Evolutionary conservation across 2,113 vertebrate species (phyloP), one percentile per base, ranked within the genome.

Genomic region (Indicator maculatus): DNA sequence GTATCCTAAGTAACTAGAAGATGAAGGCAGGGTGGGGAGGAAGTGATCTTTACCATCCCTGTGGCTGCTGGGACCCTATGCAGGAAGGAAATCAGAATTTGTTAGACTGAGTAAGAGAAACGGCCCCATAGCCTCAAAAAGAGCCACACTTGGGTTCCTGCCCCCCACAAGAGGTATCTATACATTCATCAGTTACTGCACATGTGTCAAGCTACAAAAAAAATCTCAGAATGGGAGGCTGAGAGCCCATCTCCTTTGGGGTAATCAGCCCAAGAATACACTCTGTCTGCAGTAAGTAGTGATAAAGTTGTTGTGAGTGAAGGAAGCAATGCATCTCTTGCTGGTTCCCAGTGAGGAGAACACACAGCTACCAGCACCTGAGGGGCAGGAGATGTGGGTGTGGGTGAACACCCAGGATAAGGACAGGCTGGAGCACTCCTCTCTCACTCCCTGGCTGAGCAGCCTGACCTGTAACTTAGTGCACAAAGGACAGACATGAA

Each of bases 381-480:
- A 6, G 31, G 17, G 52, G 31, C 31, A 66, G n/a, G 8, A 65
- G 31, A 41, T 47, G 67, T 39, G 39, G 17, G 23, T 66, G 53
- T 36, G 52, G 66, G 50, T 31, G 30, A 18, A 30, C 23, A 44
- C 6, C 0, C 5, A 39, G n/a, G n/a, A 6, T 47, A 21, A 59
- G 47, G 71, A 65, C 0, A 0, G n/a, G 38, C 52, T 21, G 31
- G 44, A 27, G 13, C 36, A 44, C 28, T 8, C 0, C 0, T 16
- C 45, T 69, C 16, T 33, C 41, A 15, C 9, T 12, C 16, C 26
- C 8, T 9, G 70, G 12, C 16, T 39, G 23, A 55, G 52, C 24
- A 15, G 19, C 16, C 53, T 47, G n/a, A 28, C 69, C 33, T 80
- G 12, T 60, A 82, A 69, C 30, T 70, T 56, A 56, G n/a, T 20